phyloP scores from a whole-genome alignment of 2,888 invertebrate genomes.

The Osedax frankpressi region DNA sequence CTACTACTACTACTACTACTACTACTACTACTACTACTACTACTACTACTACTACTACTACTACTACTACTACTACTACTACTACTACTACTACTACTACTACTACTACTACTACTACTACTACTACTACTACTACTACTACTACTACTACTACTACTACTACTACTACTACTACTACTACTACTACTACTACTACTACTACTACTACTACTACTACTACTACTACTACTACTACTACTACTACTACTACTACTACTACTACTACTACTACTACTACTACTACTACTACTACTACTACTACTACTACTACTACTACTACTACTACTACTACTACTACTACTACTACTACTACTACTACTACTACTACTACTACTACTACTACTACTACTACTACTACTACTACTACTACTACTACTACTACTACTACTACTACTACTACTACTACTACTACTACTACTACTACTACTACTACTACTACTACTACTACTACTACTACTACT shows the following conservation, averaged over 20 bases:
- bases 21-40: neutral
- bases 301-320: neutral
- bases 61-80: conserved; percentile 1
- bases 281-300: neutral
- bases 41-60: neutral
- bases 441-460: neutral
- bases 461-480: conserved; percentile 10
- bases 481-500: neutral
- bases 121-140: neutral
- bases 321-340: neutral
- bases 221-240: conserved; percentile 10
- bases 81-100: conserved; percentile 8
- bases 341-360: conserved; percentile 14
- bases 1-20: conserved; percentile 4
- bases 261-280: conserved; percentile 1
- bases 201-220: conserved; percentile 11
- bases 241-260: conserved; percentile 12
- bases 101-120: neutral
- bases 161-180: neutral
- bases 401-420: neutral
- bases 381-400: conserved; percentile 9
- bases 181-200: conserved; percentile 7
- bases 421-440: neutral
- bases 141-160: conserved; percentile 14
- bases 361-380: conserved; percentile 15